Base-by-base conservation (phyloP, 2,888 invertebrate genomes). In the Yponomeuta malinellus region DNA sequence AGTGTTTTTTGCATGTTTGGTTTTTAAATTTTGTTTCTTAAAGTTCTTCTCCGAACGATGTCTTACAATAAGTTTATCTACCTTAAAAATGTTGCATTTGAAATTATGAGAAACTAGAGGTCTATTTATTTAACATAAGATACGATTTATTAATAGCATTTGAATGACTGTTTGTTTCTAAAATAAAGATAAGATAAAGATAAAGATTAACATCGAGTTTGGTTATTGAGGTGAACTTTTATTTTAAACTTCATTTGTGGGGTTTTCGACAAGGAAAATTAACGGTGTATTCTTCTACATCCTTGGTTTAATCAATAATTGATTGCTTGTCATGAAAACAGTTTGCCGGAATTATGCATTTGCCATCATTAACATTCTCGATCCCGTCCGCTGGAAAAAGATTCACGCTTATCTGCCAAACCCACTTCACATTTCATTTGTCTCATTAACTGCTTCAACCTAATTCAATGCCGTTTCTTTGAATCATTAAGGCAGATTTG, bases 191-290 rank as follows among this genome's bases (percentile, higher is more conserved):
- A 23, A 23, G 0, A n/a, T n/a, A n/a, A n/a, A n/a, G n/a, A n/a
- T n/a, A n/a, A n/a, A n/a, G n/a, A n/a, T 64, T 64, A 64, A 64
- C 64, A 15, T 63, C 63, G n/a, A 64, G 29, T 65, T 29, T 65
- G 23, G 2, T 68, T 33, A 68, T 33, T n/a, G 68, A 43, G 68
- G 68, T 68, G 48, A 68, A 68, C 68, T 68, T 59, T 59, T 59
- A 59, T 15, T 15, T 15, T 15, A 15, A 10, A 52, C 52, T 52
- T 52, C 15, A 3, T 15, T 3, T 12, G 52, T 59, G 52, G 3
- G 52, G 52, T 59, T 12, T 4, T 15, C 5, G 52, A 59, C 52
- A 59, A 59, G 15, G 52, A 15, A 59, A 59, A 2, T 15, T 59
- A 59, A 59, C 12, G 15, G 52, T 52, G 15, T 59, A 6, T 59